These are phyloP conservation scores for Dendrocopos noguchii DNA, from an alignment of 2,113 vertebrate species.

Conservation along the genomic window DNA sequence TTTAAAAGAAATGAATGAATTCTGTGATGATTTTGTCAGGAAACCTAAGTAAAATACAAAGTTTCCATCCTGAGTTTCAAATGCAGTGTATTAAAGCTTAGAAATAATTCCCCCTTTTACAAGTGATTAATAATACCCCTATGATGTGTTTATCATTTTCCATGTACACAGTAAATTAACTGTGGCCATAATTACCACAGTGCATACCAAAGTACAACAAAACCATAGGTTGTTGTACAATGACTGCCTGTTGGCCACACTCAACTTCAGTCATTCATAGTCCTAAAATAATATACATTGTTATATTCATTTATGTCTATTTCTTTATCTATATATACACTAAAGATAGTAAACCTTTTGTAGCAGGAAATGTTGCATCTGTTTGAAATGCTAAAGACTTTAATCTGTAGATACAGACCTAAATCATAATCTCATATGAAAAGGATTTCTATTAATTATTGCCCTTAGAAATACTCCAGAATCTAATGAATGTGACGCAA, in stretches of 20 bases:
- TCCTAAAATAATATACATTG: neutral
- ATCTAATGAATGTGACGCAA: neutral
- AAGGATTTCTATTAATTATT: neutral
- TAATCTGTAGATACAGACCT: neutral
- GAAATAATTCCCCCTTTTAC: neutral
- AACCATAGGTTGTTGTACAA: neutral
- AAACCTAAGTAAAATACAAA: neutral
- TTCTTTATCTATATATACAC: fast-evolving
- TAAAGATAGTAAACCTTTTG: neutral
- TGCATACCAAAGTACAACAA: neutral
- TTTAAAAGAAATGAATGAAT: neutral
- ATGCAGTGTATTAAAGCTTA: neutral
- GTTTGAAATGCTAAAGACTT: neutral
- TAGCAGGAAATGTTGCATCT: neutral
- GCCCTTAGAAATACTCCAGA: neutral
- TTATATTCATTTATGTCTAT: neutral
- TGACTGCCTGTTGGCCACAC: neutral
- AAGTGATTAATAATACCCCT: neutral
- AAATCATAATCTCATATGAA: neutral
- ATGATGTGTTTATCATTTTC: neutral
- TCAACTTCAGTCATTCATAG: neutral
- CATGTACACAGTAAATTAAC: fast-evolving
- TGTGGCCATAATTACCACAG: neutral
- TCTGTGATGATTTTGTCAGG: neutral
- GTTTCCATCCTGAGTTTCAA: neutral